These are phyloP conservation scores for Pocillopora grandis DNA, from an alignment of 92 coral and sea anemone species.

Conservation along the genomic window DNA sequence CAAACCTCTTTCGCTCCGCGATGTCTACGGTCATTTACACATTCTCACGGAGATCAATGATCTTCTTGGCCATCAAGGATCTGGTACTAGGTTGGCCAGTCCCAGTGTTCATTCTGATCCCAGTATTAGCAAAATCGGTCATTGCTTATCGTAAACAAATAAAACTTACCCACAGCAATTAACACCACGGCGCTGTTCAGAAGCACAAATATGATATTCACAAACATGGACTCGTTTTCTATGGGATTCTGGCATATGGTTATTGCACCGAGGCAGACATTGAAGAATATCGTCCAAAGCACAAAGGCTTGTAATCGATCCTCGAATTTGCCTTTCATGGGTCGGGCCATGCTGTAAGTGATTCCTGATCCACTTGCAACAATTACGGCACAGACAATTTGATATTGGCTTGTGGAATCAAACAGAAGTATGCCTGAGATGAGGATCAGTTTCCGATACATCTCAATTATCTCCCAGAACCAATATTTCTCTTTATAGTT, in stretches of 20 bases:
- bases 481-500: too few species aligned
- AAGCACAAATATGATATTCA: background rate
- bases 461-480: too few species aligned
- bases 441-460: too few species aligned
- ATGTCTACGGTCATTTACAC: too few species aligned
- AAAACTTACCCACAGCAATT: background rate
- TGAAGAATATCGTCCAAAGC: constrained; percentile 6
- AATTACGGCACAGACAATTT: background rate
- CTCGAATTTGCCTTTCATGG: constrained; percentile 12
- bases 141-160: background rate
- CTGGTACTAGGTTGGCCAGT: too few species aligned
- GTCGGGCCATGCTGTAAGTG: constrained; percentile 1
- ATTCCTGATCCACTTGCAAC: constrained; percentile 8
- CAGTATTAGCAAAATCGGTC: too few species aligned
- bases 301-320: constrained; percentile 19
- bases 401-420: background rate
- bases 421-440: background rate
- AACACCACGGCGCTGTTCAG: constrained; percentile 11
- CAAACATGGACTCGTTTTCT: background rate
- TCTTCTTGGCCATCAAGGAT: too few species aligned
- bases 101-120: too few species aligned
- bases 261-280: constrained; percentile 14
- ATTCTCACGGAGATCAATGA: too few species aligned
- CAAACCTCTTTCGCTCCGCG: too few species aligned
- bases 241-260: background rate